Evolutionary conservation across 2,113 vertebrate species (phyloP).

Genomic region (Leptodactylus fuscus): DNA sequence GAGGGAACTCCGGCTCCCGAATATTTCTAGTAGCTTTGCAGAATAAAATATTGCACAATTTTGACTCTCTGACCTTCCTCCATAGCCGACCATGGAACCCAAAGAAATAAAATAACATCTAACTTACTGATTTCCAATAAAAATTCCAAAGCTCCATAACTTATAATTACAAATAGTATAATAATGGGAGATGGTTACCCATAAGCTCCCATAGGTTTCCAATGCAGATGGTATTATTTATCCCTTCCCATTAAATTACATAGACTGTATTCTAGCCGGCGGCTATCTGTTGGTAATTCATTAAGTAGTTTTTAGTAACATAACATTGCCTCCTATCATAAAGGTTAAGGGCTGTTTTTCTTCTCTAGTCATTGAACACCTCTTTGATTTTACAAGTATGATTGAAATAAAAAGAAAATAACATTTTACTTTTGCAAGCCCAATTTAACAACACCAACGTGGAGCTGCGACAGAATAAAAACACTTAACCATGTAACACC

Average conservation of each 20-base stretch:
- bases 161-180: neutral
- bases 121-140: neutral
- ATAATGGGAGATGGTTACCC: neutral
- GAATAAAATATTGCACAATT: neutral
- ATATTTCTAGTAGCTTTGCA: neutral
- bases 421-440: neutral
- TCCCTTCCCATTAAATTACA: constrained; percentile 3
- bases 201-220: neutral
- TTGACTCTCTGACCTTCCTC: neutral
- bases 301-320: neutral
- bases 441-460: constrained; percentile 21
- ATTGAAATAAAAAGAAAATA: constrained; percentile 32
- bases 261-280: neutral
- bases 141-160: neutral
- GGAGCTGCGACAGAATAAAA: constrained; percentile 37
- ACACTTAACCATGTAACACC: constrained; percentile 42
- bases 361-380: neutral
- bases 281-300: constrained; percentile 18
- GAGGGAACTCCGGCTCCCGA: neutral
- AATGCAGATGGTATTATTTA: constrained; percentile 23
- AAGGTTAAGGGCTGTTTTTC: neutral
- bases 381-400: constrained; percentile 21
- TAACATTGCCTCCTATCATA: constrained; percentile 31
- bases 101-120: neutral
- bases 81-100: neutral